Base-by-base conservation (phyloP, 2,113 vertebrate species). In the Platysternon megacephalum region DNA sequence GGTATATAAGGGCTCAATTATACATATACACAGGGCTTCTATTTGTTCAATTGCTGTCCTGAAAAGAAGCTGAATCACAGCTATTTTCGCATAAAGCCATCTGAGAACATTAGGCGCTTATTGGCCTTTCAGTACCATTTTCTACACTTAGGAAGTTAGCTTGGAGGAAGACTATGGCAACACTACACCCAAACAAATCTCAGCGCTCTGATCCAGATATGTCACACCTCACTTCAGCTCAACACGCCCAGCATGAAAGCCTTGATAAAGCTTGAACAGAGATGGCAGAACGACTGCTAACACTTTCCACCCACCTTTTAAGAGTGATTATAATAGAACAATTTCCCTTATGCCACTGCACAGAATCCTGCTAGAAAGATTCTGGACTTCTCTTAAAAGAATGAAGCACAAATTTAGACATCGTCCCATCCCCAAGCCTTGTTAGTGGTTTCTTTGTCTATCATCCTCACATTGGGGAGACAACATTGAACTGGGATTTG, bases 71-170 rank as follows among this genome's bases (percentile, higher is more conserved):
- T 2, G 6, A 55, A 87, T 42, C 6, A 14, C 29, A n/a, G 61
- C 85, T 83, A 6, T 61, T 93, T 78, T 93, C 52, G 26, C 61
- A 65, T 83, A 88, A 79, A 84, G 22, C 24, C 28, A 79, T 48
- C 94, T 86, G 52, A 94, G 35, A 86, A 44, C 29, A 82, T 83
- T n/a, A 61, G 82, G 83, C 4, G 32, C 82, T 29, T 46, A 76
- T 26, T 76, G 72, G 24, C 22, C 48, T 94, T 90, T 52, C 88
- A 85, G 49, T 39, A 56, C 46, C 2, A 39, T 24, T 88, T 89
- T 81, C 84, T 78, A 39, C 55, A 49, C 42, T 1, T 22, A 46
- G 35, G n/a, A 78, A 22, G 79, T 48, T 5, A 82, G 22, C 49
- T 39, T 11, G 58, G 48, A 53, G 74, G 52, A 82, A 65, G 29